A percentile compares a stretch with the other conserved stretches of the same genome.
These are phyloP conservation scores for Gymnarchus niloticus DNA, from an alignment of 2,113 vertebrate genomes.

Conservation along the genomic window DNA sequence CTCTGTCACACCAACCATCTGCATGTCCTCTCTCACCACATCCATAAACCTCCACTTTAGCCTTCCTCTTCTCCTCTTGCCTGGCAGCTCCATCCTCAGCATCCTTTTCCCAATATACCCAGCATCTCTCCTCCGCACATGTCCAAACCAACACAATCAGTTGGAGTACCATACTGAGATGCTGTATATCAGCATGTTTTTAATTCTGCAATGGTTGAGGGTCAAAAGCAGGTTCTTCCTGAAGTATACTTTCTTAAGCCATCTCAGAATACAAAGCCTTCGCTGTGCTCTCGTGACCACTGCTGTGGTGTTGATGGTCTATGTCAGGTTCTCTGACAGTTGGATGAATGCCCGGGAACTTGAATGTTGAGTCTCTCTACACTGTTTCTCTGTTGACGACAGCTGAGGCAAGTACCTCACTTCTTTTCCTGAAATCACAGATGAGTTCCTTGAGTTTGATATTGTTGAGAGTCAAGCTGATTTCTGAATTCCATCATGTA, in stretches of 20 bases:
- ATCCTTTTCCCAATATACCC: no score
- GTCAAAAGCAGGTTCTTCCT: background rate
- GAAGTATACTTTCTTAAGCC: background rate
- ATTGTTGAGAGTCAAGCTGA: background rate
- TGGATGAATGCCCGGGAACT: background rate
- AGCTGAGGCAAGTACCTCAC: background rate
- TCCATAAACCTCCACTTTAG: no score
- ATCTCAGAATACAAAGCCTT: no score
- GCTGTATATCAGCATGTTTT: background rate
- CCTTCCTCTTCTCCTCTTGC: no score
- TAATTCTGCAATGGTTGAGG: background rate
- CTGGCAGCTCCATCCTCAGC: no score
- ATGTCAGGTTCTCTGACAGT: background rate
- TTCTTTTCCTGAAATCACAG: background rate
- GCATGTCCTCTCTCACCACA: no score
- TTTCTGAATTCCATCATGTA: background rate
- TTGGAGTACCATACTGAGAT: background rate
- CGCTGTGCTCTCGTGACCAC: background rate
- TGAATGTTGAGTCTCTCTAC: background rate
- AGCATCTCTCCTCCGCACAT: no score
- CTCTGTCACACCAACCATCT: no score
- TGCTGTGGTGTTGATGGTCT: background rate
- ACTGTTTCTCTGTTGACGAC: background rate
- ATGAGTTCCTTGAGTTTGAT: background rate
- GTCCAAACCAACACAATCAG: no score